These are phyloP conservation scores for Galerucella pusilla DNA, from an alignment of 2,888 invertebrate species.

Conservation along the genomic window DNA sequence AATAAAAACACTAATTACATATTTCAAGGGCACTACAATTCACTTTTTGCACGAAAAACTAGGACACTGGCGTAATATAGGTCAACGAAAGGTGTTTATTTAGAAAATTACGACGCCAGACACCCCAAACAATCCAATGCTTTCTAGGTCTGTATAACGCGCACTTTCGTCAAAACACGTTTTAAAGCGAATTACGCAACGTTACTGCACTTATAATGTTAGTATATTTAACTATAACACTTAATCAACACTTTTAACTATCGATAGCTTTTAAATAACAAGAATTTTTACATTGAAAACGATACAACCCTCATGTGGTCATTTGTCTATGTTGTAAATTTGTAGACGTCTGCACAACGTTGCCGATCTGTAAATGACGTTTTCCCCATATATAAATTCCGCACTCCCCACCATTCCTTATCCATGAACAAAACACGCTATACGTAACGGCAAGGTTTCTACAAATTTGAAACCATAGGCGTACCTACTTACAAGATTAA, in stretches of 20 bases:
- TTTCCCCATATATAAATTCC: constrained; percentile 19
- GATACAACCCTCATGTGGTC: constrained; percentile 52
- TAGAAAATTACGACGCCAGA: constrained; percentile 39
- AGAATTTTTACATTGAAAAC: constrained; percentile 30
- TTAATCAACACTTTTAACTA: constrained; percentile 16
- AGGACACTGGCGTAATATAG: constrained; percentile 53
- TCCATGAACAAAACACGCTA: constrained; percentile 9
- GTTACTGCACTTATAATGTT: constrained; percentile 1
- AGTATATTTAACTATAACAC: constrained; percentile 11
- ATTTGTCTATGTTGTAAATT: constrained; percentile 50
- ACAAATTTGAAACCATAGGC: constrained; percentile 13
- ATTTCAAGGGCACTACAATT: constrained; percentile 51
- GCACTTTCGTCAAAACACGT: constrained; percentile 37
- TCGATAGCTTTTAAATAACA: constrained; percentile 18
- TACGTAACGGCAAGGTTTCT: constrained; percentile 18
- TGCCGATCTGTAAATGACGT: constrained; percentile 48
- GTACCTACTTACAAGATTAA: background rate
- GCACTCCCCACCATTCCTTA: constrained; percentile 11
- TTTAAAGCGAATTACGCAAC: constrained; percentile 24
- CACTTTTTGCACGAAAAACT: constrained; percentile 64
- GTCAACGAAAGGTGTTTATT: constrained; percentile 58
- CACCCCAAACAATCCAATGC: constrained; percentile 46
- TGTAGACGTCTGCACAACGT: constrained; percentile 59
- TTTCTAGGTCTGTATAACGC: constrained; percentile 37
- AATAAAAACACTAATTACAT: constrained; percentile 38